A percentile compares a stretch with the other conserved stretches of the same genome.
Conservation (phyloP, 2,797 vertebrate species). For the Serranus cabrilla region DNA sequence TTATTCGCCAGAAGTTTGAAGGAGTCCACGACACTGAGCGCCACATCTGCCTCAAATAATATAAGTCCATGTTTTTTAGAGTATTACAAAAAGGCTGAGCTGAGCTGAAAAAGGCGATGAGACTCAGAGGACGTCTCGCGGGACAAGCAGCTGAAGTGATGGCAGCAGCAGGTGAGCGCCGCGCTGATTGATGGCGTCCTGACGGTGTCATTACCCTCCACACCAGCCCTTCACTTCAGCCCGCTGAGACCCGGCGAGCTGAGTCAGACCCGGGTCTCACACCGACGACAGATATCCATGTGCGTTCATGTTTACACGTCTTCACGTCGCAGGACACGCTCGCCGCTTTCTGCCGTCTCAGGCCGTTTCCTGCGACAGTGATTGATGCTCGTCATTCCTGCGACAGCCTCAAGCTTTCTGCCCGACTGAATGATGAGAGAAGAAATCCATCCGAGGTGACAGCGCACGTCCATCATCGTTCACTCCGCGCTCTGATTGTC, state of each 20-base stretch:
- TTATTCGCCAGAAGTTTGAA: too few species aligned
- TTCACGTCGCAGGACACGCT: constrained; percentile 18
- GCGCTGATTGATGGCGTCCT: constrained; percentile 54
- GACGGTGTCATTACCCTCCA: constrained; percentile 68
- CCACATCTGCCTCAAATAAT: too few species aligned
- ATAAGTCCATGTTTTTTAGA: too few species aligned
- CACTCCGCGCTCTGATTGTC: constrained; percentile 32
- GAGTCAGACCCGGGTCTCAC: constrained; percentile 5
- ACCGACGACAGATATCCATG: neutral
- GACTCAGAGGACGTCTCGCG: constrained; percentile 10
- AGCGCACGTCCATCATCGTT: constrained; percentile 57
- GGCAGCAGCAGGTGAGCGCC: neutral
- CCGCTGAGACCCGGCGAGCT: neutral
- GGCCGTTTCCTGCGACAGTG: constrained; percentile 44
- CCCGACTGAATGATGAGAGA: constrained; percentile 47
- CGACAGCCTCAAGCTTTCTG: constrained; percentile 53
- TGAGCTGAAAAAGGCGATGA: neutral
- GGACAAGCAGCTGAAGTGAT: neutral
- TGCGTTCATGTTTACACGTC: constrained; percentile 4
- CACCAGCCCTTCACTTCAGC: constrained; percentile 49
- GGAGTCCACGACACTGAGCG: too few species aligned
- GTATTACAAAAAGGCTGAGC: too few species aligned
- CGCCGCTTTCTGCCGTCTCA: constrained; percentile 24
- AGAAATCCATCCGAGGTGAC: constrained; percentile 61
- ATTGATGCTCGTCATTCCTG: constrained; percentile 62